Percentiles rank a stretch among this genome's conserved stretches.
phyloP scores from a whole-genome alignment of 92 coral and sea anemone species.

The Zoanthus sociatus region DNA sequence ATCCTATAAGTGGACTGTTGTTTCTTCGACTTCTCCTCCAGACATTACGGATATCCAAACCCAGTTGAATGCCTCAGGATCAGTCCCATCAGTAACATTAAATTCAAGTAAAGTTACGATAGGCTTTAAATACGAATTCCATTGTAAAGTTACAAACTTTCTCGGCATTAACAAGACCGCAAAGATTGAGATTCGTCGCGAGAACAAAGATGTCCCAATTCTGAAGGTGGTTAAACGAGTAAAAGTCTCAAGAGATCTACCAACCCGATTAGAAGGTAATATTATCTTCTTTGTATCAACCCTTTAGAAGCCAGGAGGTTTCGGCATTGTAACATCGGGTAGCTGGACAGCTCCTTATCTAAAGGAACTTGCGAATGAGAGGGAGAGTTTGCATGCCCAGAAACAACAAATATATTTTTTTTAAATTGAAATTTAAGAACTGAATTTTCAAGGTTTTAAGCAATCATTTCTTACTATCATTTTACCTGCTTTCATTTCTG shows the following conservation, averaged over 20 bases:
- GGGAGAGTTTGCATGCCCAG: too few species aligned
- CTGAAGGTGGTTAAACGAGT: neutral
- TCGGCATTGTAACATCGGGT: too few species aligned
- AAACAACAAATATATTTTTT: too few species aligned
- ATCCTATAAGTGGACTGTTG: neutral
- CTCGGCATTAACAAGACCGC: neutral
- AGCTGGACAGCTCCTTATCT: too few species aligned
- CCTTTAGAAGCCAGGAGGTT: neutral
- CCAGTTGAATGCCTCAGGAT: neutral
- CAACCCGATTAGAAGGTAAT: neutral
- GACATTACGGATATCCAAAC: neutral
- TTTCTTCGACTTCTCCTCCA: neutral
- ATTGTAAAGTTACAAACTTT: conserved; percentile 4
- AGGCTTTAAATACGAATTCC: neutral
- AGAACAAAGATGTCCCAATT: neutral
- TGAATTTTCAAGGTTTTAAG: too few species aligned
- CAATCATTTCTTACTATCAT: too few species aligned
- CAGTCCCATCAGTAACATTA: neutral
- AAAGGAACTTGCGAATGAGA: too few species aligned
- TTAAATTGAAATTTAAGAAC: too few species aligned
- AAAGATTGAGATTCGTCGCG: neutral
- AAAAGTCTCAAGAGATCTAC: neutral
- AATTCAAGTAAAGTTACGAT: neutral
- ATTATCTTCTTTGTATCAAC: neutral
- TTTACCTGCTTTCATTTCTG: too few species aligned